Evolutionary conservation across 2,797 vertebrate species (phyloP), one percentile per base, ranked within the genome.

Genomic region (Adelosebastes latens): DNA sequence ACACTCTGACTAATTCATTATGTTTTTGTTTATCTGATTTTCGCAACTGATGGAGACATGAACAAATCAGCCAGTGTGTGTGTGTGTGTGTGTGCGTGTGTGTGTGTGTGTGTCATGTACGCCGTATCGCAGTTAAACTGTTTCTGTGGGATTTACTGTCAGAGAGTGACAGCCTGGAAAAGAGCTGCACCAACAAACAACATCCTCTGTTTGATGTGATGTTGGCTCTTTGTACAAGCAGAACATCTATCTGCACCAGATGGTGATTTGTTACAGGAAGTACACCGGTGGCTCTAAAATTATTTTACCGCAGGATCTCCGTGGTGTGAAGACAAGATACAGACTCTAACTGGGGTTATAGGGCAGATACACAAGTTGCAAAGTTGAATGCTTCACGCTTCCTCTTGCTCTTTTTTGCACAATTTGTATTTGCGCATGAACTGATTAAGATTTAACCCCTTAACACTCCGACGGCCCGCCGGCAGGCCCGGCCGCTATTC

Each of bases 261-360:
- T 89, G 87, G 84, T 42, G 69, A 71, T 79, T 72, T 76, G 61
- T 75, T 56, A 53, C 3, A 58, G 56, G 59, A 61, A 80, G 69
- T 55, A 34, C 75, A 31, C 76, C 2, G 1, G 77, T 52, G 65
- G 29, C 20, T 75, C 68, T 27, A 49, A 74, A 75, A 72, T 61
- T n/a, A 42, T 64, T 55, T 74, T 29, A 61, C 24, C 5, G 64
- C 49, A 59, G 39, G 29, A 63, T 84, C 74, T 76, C 53, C 6
- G 25, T 16, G 39, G 58, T 39, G 56, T 39, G 52, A 62, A 52
- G 53, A 69, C 29, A 72, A 59, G 63, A 70, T 32, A 39, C 65
- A 61, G 39, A 52, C 32, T 68, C 27, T 80, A 72, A 79, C 73
- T 79, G 32, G 46, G 70, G 14, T 22, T 59, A 68, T 46, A 27